phyloP scores from a whole-genome alignment of 2,888 invertebrate species.

The Chaetoderma sp. region DNA sequence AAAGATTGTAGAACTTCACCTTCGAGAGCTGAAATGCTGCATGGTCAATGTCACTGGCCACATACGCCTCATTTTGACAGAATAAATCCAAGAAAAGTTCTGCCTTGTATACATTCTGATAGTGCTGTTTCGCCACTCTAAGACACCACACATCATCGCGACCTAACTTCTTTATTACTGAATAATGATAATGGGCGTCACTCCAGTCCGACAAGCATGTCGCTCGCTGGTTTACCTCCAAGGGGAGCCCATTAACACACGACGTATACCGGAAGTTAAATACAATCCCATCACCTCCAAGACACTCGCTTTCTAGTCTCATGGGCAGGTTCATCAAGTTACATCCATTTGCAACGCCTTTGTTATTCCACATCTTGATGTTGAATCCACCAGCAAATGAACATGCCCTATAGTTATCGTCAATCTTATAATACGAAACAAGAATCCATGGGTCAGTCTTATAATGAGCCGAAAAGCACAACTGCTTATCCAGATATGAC shows the following conservation, averaged over 20 bases:
- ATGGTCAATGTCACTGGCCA: no score
- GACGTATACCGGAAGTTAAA: slow-evolving; percentile 49
- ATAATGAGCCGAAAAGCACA: slow-evolving; percentile 42
- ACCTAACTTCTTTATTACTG: slow-evolving; percentile 41
- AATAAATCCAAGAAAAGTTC: no score
- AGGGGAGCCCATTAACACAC: slow-evolving; percentile 41
- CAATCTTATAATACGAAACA: slow-evolving; percentile 39
- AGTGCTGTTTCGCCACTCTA: no score
- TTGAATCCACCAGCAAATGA: slow-evolving; percentile 58
- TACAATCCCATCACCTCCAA: slow-evolving; percentile 53
- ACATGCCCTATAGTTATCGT: slow-evolving; percentile 44
- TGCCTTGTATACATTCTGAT: no score
- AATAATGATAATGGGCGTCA: slow-evolving; percentile 41
- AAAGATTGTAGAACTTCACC: slow-evolving; percentile 41
- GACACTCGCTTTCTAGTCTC: slow-evolving; percentile 59
- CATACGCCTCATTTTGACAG: no score
- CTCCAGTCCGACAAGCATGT: slow-evolving; percentile 50
- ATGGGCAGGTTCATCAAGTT: slow-evolving; percentile 57
- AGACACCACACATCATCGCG: slow-evolving; percentile 45
- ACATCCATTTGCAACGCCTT: slow-evolving; percentile 45
- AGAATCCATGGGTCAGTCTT: slow-evolving; percentile 49
- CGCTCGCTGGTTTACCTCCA: slow-evolving; percentile 43
- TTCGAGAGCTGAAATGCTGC: slow-evolving; percentile 42
- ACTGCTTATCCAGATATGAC: slow-evolving; percentile 17
- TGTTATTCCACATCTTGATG: slow-evolving; percentile 43